Conservation (phyloP, 2,113 vertebrate genomes). For the Lagenorhynchus albirostris region DNA sequence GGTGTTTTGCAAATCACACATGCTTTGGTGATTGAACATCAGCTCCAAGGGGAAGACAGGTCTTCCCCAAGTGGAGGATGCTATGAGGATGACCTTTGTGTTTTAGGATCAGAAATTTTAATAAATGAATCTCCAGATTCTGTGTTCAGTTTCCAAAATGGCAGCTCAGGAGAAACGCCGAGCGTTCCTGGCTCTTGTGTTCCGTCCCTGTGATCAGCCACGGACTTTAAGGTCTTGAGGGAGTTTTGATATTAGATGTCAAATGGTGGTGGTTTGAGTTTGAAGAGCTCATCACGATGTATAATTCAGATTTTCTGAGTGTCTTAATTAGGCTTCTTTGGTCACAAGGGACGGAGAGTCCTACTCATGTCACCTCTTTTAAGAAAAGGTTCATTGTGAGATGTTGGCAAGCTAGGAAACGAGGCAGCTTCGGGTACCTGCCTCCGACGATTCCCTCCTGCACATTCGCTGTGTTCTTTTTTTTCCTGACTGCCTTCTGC, state of each 20-base stretch:
- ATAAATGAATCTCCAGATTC: background rate
- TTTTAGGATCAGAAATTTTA: background rate
- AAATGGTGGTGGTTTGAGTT: background rate
- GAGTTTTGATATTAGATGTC: background rate
- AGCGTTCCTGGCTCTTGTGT: fast-evolving
- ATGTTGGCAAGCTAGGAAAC: background rate
- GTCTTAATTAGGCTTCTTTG: background rate
- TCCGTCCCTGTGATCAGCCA: background rate
- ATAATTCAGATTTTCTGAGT: background rate
- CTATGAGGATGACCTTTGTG: background rate
- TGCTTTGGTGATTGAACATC: background rate
- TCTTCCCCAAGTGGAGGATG: background rate
- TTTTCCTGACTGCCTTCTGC: background rate
- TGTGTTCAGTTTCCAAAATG: background rate
- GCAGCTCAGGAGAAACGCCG: background rate
- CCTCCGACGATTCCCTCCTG: background rate
- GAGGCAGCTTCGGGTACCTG: background rate
- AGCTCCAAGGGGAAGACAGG: constrained; percentile 28
- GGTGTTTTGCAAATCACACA: background rate
- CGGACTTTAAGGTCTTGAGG: background rate
- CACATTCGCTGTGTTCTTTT: fast-evolving
- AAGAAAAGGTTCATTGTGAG: background rate
- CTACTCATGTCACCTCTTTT: background rate
- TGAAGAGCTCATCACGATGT: background rate
- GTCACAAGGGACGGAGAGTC: background rate